These are phyloP conservation scores for Symphodus melops DNA, from an alignment of 2,113 vertebrate genomes.

Conservation along the genomic window DNA sequence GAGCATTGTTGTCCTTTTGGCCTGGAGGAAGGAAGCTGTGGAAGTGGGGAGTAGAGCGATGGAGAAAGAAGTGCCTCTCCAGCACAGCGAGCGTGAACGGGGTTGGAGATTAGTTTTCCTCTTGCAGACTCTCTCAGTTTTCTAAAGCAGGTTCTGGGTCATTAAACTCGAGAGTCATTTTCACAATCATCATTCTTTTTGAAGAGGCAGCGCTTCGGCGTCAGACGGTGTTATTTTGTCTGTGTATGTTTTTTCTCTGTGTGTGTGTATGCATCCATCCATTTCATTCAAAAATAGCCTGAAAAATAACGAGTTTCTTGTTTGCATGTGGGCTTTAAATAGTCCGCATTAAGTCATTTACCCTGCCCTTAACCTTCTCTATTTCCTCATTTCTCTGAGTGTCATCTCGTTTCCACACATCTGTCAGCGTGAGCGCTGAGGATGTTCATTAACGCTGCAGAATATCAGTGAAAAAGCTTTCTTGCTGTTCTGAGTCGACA, in stretches of 20 bases:
- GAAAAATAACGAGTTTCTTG: not conserved
- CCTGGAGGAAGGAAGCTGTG: slow-evolving; percentile 71
- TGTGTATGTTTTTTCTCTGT: slow-evolving; percentile 1
- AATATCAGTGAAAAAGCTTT: slow-evolving; percentile 38
- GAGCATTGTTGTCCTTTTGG: slow-evolving; percentile 63
- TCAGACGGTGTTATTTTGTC: slow-evolving; percentile 21
- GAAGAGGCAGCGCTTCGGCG: slow-evolving; percentile 39
- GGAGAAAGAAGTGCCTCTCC: slow-evolving; percentile 58
- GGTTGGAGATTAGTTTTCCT: slow-evolving; percentile 64
- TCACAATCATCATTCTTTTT: slow-evolving; percentile 49
- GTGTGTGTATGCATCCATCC: not conserved
- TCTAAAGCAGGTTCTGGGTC: slow-evolving; percentile 36
- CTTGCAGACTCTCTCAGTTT: slow-evolving; percentile 39
- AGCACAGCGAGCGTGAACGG: slow-evolving; percentile 30
- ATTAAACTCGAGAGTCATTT: slow-evolving; percentile 60
- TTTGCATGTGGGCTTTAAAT: not conserved
- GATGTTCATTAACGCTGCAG: slow-evolving; percentile 4
- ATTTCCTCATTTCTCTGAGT: not conserved
- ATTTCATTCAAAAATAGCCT: slow-evolving; percentile 22
- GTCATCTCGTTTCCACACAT: not conserved
- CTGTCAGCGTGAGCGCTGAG: not conserved
- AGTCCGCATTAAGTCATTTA: not conserved
- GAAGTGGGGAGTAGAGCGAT: slow-evolving; percentile 61
- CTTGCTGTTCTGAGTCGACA: slow-evolving; percentile 24
- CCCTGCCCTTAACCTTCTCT: not conserved